A percentile compares a stretch with the other conserved stretches of the same genome.
Conservation (phyloP, 2,888 invertebrate genomes). For the Pediacus dermestoides region DNA sequence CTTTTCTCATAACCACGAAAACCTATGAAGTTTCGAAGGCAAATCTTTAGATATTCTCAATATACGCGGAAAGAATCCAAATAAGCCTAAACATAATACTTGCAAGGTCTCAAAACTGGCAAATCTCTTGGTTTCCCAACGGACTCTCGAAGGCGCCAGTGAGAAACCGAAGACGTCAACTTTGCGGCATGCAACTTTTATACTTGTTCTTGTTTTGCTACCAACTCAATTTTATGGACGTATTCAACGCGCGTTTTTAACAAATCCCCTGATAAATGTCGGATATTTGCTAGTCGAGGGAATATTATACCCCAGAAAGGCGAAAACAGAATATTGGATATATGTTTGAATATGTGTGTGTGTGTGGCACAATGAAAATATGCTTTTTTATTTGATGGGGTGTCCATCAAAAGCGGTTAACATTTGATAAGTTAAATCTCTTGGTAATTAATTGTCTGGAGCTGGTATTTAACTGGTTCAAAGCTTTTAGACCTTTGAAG, state of each 20-base stretch:
- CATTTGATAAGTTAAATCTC: too few relatives aligned
- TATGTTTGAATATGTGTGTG: too few relatives aligned
- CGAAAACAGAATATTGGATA: too few relatives aligned
- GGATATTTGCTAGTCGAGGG: slow-evolving; percentile 7
- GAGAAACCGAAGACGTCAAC: slow-evolving; percentile 24
- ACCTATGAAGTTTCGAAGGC: too few relatives aligned
- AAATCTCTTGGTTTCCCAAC: slow-evolving; percentile 18
- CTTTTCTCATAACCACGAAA: too few relatives aligned
- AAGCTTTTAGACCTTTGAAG: too few relatives aligned
- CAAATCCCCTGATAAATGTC: slow-evolving; percentile 12
- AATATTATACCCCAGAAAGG: too few relatives aligned
- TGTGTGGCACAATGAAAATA: too few relatives aligned
- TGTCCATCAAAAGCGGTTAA: too few relatives aligned
- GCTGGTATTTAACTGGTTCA: too few relatives aligned
- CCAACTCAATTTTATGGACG: slow-evolving; percentile 20
- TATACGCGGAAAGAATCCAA: slow-evolving; percentile 24
- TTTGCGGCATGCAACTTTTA: slow-evolving; percentile 20
- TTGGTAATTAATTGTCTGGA: too few relatives aligned
- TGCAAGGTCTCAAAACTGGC: slow-evolving; percentile 14
- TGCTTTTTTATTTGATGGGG: too few relatives aligned
- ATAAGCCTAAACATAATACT: slow-evolving; percentile 26
- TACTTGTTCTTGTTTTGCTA: slow-evolving; percentile 17
- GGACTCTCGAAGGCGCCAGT: slow-evolving; percentile 8
- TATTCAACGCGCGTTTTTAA: slow-evolving; percentile 13
- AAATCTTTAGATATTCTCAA: slow-evolving; percentile 25